Percentiles rank a stretch among this genome's conserved stretches.
phyloP scores from a whole-genome alignment of 2,888 invertebrate genomes.

The Apamea crenata region DNA sequence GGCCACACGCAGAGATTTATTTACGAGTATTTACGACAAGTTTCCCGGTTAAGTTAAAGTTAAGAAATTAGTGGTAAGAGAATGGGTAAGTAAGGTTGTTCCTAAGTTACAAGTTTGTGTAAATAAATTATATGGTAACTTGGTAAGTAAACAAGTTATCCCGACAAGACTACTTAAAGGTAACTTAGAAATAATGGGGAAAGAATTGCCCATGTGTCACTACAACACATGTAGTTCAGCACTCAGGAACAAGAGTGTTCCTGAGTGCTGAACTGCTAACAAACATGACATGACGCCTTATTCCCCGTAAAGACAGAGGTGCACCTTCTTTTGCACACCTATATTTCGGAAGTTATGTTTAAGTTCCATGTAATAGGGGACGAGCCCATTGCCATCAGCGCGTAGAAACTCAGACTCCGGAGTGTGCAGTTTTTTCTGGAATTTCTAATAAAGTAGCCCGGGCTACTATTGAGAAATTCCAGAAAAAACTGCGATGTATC shows the following conservation, averaged over 20 bases:
- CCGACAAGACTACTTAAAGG: neutral
- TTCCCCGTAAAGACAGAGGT: too few species aligned
- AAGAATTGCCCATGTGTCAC: neutral
- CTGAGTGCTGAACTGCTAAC: neutral
- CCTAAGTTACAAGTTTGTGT: conserved; percentile 16
- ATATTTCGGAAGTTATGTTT: too few species aligned
- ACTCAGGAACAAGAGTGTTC: too few species aligned
- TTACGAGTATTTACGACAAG: conserved; percentile 44
- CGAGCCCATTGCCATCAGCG: neutral
- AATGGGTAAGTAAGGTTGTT: conserved; percentile 1
- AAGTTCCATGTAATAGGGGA: neutral
- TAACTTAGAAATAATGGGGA: neutral
- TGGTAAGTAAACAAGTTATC: conserved; percentile 2
- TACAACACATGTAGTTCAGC: too few species aligned
- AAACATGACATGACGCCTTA: neutral
- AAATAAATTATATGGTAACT: conserved; percentile 39
- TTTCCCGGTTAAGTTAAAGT: conserved; percentile 47
- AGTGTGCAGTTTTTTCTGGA: too few species aligned
- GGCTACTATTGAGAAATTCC: neutral
- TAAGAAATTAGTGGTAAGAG: conserved; percentile 44
- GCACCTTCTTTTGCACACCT: too few species aligned
- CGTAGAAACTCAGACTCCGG: neutral
- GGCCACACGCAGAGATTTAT: conserved; percentile 63
- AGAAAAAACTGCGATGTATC: neutral
- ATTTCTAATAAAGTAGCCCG: neutral